Conservation (phyloP, 2,888 invertebrate species). For the Lacanobia wlatinum region DNA sequence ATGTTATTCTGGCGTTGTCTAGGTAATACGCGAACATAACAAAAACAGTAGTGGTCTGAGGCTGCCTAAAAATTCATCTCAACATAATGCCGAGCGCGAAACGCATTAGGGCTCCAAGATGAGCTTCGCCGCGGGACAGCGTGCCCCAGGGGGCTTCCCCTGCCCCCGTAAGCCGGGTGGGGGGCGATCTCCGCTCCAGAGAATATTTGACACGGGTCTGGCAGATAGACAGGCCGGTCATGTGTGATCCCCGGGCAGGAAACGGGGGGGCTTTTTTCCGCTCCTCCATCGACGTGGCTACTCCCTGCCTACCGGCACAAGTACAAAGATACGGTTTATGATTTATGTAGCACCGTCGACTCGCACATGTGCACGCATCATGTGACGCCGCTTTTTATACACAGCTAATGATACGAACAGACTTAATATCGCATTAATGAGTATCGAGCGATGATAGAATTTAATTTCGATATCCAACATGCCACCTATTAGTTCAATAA, state of each 20-base stretch:
- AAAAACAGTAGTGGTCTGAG: conserved; percentile 71
- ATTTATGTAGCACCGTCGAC: conserved; percentile 85
- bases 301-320: conserved; percentile 80
- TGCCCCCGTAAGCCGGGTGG: conserved; percentile 78
- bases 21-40: conserved; percentile 53
- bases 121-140: conserved; percentile 90
- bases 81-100: conserved; percentile 85
- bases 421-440: conserved; percentile 79
- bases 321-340: conserved; percentile 87
- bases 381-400: conserved; percentile 83
- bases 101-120: conserved; percentile 90
- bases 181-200: conserved; percentile 90
- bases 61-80: conserved; percentile 88
- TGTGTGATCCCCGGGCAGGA: conserved; percentile 90
- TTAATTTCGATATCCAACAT: conserved; percentile 67
- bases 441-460: conserved; percentile 74
- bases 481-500: conserved; percentile 70
- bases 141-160: conserved; percentile 87
- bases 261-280: conserved; percentile 89
- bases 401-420: conserved; percentile 79
- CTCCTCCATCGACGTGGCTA: conserved; percentile 87
- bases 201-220: conserved; percentile 91
- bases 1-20: conserved; percentile 4
- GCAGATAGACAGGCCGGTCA: conserved; percentile 91
- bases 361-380: conserved; percentile 88